Evolutionary conservation across 1,140 invertebrate species (phyloP).

Genomic region (Eupristina koningsbergeri): DNA sequence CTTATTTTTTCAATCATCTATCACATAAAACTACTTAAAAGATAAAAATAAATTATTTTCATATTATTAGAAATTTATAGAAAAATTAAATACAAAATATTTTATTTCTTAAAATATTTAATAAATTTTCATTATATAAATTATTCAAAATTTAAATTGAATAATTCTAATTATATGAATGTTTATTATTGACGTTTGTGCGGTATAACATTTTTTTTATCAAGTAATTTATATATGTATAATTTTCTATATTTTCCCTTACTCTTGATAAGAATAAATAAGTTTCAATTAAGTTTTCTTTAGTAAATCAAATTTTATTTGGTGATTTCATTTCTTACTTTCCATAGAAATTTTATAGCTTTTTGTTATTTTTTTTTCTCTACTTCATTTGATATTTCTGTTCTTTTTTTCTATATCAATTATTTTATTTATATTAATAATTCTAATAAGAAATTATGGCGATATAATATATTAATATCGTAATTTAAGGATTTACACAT

Average conservation of each 20-base stretch:
- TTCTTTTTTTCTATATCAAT: background rate
- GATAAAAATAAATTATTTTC: too few species aligned
- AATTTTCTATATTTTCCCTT: background rate
- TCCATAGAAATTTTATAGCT: background rate
- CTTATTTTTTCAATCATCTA: too few species aligned
- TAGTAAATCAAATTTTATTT: background rate
- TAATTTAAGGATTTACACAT: conserved; percentile 27
- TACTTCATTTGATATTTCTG: background rate
- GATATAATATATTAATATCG: conserved; percentile 68
- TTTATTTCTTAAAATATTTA: background rate
- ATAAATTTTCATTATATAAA: too few species aligned
- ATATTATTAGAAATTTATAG: too few species aligned
- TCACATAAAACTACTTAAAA: too few species aligned
- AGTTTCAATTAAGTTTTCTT: background rate
- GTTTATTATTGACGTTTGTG: background rate
- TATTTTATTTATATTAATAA: background rate
- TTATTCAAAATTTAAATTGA: background rate
- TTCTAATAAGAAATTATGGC: conserved; percentile 54
- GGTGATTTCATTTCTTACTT: background rate
- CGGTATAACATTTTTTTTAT: background rate
- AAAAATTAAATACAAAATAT: too few species aligned
- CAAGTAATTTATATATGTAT: background rate
- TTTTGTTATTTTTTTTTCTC: background rate
- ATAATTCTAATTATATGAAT: background rate
- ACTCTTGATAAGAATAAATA: background rate